A percentile compares a stretch with the other conserved stretches of the same genome.
Conservation (phyloP, 1,140 invertebrate genomes). For the Aricia agestis region DNA sequence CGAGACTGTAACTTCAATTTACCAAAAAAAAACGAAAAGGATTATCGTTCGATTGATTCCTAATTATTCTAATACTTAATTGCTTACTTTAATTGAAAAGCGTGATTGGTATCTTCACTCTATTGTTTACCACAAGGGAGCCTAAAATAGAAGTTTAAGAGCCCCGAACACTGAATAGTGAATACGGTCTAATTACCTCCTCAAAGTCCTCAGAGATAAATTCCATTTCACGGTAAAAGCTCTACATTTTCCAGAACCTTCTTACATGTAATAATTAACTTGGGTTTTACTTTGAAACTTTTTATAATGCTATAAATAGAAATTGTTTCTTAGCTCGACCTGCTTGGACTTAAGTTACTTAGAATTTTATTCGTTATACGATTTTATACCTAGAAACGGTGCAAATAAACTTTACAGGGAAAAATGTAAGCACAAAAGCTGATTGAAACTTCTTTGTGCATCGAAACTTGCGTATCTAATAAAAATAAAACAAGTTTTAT, state of each 20-base stretch:
- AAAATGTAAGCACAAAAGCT: background rate
- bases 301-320: background rate
- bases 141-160: background rate
- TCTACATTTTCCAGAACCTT: constrained; percentile 1
- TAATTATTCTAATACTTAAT: background rate
- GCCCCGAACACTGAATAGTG: background rate
- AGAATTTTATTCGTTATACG: background rate
- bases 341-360: background rate
- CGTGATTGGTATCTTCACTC: no score
- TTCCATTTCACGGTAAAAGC: background rate
- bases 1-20: no score
- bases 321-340: background rate
- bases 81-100: no score
- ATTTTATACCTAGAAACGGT: background rate
- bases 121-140: background rate
- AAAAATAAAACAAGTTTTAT: no score
- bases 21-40: background rate
- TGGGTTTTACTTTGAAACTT: background rate
- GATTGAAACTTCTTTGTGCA: background rate
- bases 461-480: background rate
- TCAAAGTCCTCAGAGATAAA: background rate
- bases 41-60: background rate
- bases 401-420: no score
- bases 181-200: constrained; percentile 6
- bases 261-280: background rate